Base-by-base conservation (phyloP, 1,140 invertebrate genomes). In the Cepaea nemoralis region DNA sequence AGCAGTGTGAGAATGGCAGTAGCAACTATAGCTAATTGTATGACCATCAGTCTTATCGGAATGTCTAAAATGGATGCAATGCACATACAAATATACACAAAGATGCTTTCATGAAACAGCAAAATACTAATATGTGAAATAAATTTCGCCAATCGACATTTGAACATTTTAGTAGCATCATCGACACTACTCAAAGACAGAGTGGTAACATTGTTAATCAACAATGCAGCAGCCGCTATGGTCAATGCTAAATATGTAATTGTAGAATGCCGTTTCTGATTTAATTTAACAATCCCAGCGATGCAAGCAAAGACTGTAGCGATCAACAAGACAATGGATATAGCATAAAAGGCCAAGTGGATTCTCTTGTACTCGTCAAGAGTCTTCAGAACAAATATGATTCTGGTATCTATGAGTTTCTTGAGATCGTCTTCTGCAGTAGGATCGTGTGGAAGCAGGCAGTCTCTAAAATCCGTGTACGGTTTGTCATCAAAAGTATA, bases 31-130 rank as follows among this genome's bases (percentile, higher is more conserved):
- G 39, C 14, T 39, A 35, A 6, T 33, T 48, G 40, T 24, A 63
- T 35, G 19, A 35, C 2, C 3, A 39, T 2, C 1, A 33, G 39
- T 22, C 35, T 63, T 8, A 66, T 22, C 22, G 33, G 31, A 33
- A 69, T n/a, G 0, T 35, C 14, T n/a, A 78, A 22, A 42, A 78
- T 45, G 14, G n/a, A 2, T 22, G 33, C 31, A 33, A 78, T 48
- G 63, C 24, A 12, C 12, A 69, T 42, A 76, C 74, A 66, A 79
- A 85, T 22, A 66, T 85, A 74, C 77, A 42, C 19, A 66, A 80
- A 5, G 69, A 85, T 71, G 71, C 66, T 80, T 42, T 16, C 63
- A 55, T 39, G 69, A 55, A 75, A 81, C 63, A 73, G 22, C 55
- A 78, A 14, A 24, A 14, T 78, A 39, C 5, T 69, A 35, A 78